Base-by-base conservation (phyloP, 2,888 invertebrate genomes). In the Phrixothrix hirtus region DNA sequence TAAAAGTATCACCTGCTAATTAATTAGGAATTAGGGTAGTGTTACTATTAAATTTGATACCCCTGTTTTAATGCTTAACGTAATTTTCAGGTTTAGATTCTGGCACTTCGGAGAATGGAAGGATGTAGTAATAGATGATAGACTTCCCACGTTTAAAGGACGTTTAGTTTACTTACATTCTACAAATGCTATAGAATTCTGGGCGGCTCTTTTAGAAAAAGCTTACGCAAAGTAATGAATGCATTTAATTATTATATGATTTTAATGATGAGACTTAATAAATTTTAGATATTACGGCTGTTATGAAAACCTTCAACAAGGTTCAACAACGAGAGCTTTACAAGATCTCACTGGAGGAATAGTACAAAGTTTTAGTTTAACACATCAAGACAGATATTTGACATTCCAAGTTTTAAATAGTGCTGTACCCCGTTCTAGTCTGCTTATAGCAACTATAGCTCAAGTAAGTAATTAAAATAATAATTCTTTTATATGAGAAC, bases 61-160 rank as follows among this genome's bases (percentile, higher is more conserved):
- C n/a, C n/a, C n/a, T n/a, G n/a, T n/a, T n/a, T n/a, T n/a, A n/a
- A n/a, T n/a, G n/a, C n/a, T n/a, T n/a, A n/a, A n/a, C n/a, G n/a
- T n/a, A n/a, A 21, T 59, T 71, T 71, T 29, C 73, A 86, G 85
- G 72, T 88, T 88, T 75, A 77, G 83, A 17, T 88, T 90, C 75
- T 90, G 90, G 89, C 86, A 87, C 75, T 89, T 87, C 73, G 89
- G 88, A 5, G 81, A 82, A 67, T 90, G 89, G 89, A 82, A 82
- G 58, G 88, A 89, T 69, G 81, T 90, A 43, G 72, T 83, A 15
- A 82, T 90, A 46, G 90, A 91, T 75, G 90, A 90, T 75, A 80
- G 84, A 63, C 78, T 90, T 64, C 89, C 90, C 31, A 84, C 85
- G 7, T 81, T 83, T 69, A 82, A 82, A 65, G 83, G 84, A 36